Percentiles rank a stretch among this genome's conserved stretches.
phyloP scores from a whole-genome alignment of 2,113 vertebrate genomes.

The Gopherus flavomarginatus region DNA sequence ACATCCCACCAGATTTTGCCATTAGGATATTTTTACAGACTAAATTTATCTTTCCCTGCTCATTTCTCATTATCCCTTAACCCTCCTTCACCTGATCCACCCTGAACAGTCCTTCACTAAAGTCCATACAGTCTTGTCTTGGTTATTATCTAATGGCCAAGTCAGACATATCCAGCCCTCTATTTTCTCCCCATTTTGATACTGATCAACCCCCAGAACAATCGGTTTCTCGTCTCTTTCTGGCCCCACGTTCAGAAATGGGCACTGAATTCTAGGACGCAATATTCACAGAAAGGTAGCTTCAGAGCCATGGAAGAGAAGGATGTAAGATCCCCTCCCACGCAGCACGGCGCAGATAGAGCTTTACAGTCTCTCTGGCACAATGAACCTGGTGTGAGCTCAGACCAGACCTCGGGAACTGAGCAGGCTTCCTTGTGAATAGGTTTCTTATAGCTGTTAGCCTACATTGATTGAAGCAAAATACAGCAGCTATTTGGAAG shows the following conservation, averaged over 20 bases:
- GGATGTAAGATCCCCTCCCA: no score
- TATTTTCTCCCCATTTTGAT: background rate
- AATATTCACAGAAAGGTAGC: background rate
- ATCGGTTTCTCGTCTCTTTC: background rate
- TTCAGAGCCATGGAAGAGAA: background rate
- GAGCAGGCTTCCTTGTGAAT: background rate
- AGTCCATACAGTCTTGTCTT: no score
- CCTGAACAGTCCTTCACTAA: background rate
- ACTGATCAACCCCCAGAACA: background rate
- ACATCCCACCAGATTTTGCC: background rate
- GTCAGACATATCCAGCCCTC: background rate
- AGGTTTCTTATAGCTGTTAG: background rate
- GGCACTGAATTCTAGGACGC: background rate
- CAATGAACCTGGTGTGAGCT: background rate
- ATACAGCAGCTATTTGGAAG: background rate
- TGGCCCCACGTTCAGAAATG: background rate
- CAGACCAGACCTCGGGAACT: background rate
- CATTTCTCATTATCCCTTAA: background rate
- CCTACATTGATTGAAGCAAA: background rate
- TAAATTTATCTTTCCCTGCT: background rate
- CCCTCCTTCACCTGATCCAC: background rate
- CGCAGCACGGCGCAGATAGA: accelerated
- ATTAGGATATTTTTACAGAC: background rate
- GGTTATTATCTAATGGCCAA: background rate
- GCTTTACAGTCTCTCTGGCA: background rate